phyloP scores from a whole-genome alignment of 2,797 vertebrate species.

The Ctenopoma kingsleyae region DNA sequence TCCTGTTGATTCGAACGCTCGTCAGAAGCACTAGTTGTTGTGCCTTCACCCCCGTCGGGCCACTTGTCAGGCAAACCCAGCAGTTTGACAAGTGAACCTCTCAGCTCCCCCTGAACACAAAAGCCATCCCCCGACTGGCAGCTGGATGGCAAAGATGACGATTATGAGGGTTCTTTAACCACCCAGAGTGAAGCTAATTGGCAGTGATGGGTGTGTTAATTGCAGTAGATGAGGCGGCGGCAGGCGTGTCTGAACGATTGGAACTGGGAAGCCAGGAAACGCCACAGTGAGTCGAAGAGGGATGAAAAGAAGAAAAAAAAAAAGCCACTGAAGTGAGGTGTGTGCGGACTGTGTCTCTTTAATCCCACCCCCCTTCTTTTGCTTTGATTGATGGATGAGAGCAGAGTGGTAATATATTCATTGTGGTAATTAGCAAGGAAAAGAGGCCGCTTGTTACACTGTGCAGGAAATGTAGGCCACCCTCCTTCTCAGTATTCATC shows the following conservation, averaged over 20 bases:
- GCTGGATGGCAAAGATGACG: slow-evolving; percentile 65
- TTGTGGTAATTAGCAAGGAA: slow-evolving; percentile 77
- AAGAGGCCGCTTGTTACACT: slow-evolving; percentile 71
- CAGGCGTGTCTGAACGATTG: slow-evolving; percentile 59
- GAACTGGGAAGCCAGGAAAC: slow-evolving; percentile 46
- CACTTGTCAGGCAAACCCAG: slow-evolving; percentile 46
- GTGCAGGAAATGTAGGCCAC: slow-evolving; percentile 75
- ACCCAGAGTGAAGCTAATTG: slow-evolving; percentile 80
- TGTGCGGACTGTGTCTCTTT: slow-evolving; percentile 23
- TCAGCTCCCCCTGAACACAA: slow-evolving; percentile 61
- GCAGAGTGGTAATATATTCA: slow-evolving; percentile 75
- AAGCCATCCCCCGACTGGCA: slow-evolving; percentile 48
- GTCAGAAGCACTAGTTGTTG: slow-evolving; percentile 22
- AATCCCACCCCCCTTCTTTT: slow-evolving; percentile 24
- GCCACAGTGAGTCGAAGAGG: slow-evolving; percentile 27
- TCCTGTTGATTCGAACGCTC: slow-evolving; percentile 46
- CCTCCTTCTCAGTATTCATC: slow-evolving; percentile 62
- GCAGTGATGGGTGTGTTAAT: slow-evolving; percentile 82
- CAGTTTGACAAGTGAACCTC: slow-evolving; percentile 59
- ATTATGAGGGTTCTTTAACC: slow-evolving; percentile 77
- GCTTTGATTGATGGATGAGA: slow-evolving; percentile 74
- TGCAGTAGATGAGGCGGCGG: slow-evolving; percentile 71
- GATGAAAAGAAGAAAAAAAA: not conserved
- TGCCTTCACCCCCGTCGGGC: slow-evolving; percentile 28
- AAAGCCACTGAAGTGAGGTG: slow-evolving; percentile 31